These are phyloP conservation scores for Sicus ferrugineus DNA, from an alignment of 2,888 invertebrate genomes.

Conservation along the genomic window DNA sequence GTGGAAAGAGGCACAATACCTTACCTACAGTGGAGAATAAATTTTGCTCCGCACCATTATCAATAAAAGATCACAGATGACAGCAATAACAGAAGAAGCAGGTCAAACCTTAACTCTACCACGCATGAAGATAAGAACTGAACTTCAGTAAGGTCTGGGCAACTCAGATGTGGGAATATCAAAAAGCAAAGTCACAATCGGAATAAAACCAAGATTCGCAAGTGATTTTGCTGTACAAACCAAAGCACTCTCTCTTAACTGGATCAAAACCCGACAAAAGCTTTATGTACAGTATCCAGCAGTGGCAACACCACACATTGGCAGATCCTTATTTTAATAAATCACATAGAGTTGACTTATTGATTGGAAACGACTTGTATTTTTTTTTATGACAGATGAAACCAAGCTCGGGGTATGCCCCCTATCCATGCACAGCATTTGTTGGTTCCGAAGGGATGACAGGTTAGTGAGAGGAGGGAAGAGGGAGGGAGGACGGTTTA, in stretches of 20 bases:
- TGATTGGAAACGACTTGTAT: too few relatives aligned
- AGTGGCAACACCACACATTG: neutral
- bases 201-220: constrained; percentile 21
- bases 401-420: too few relatives aligned
- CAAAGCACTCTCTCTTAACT: neutral
- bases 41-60: constrained; percentile 8
- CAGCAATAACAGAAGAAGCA: constrained; percentile 25
- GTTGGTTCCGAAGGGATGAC: too few relatives aligned
- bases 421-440: too few relatives aligned
- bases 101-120: constrained; percentile 4
- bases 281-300: neutral
- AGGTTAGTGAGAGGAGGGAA: too few relatives aligned
- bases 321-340: neutral
- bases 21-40: too few relatives aligned
- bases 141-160: constrained; percentile 10
- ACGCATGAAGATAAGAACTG: constrained; percentile 5
- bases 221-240: neutral
- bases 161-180: too few relatives aligned
- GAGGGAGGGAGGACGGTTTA: too few relatives aligned
- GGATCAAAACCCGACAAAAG: neutral
- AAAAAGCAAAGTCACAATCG: constrained; percentile 6
- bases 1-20: neutral
- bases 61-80: constrained; percentile 20
- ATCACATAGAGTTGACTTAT: neutral
- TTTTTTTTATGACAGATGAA: too few relatives aligned